These are phyloP conservation scores for Diachasma alloeum DNA, from an alignment of 1,140 invertebrate genomes.

Conservation along the genomic window DNA sequence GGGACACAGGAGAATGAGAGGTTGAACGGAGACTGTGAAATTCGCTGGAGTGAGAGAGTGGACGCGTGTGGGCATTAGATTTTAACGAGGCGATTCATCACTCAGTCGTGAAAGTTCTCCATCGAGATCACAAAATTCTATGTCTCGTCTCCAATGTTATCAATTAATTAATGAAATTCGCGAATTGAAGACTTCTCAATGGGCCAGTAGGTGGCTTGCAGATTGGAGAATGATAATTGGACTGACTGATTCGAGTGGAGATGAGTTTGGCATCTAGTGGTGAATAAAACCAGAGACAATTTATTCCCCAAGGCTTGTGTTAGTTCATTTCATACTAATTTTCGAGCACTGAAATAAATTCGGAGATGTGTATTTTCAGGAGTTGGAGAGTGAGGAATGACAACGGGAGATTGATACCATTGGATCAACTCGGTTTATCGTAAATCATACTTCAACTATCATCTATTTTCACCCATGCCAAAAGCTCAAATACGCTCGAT, in stretches of 20 bases:
- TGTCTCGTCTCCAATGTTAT: neutral
- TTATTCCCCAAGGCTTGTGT: neutral
- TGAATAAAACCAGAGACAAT: neutral
- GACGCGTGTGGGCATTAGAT: conserved; percentile 1
- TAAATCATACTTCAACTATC: conserved; percentile 3
- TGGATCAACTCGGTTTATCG: neutral
- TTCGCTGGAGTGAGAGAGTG: neutral
- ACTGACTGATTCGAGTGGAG: neutral
- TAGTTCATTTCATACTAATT: neutral
- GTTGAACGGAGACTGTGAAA: neutral
- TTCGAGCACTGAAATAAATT: neutral
- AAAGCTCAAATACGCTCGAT: neutral
- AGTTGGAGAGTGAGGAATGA: neutral
- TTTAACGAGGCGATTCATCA: conserved; percentile 3
- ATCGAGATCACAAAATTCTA: neutral
- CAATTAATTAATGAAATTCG: neutral
- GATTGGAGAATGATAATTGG: neutral
- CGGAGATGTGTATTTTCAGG: neutral
- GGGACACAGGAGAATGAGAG: neutral
- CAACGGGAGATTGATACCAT: neutral
- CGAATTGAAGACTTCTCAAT: neutral
- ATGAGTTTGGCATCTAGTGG: neutral
- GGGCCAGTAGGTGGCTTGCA: neutral
- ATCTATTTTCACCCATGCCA: neutral
- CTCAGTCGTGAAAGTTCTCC: neutral